phyloP scores from a whole-genome alignment of 2,113 vertebrate genomes.

The Ochotona curzoniae region DNA sequence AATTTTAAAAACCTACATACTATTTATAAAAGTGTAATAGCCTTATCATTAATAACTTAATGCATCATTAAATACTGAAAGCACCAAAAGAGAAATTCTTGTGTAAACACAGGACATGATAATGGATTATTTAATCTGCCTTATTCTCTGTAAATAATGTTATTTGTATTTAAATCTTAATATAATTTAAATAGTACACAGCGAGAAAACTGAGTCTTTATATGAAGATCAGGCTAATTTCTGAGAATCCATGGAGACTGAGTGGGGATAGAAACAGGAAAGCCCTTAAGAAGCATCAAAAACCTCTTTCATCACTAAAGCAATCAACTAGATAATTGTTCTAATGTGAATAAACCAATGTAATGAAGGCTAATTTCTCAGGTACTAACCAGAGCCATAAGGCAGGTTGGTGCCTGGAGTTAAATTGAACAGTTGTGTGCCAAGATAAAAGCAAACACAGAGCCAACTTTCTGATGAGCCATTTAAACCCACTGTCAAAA shows the following conservation, averaged over 20 bases:
- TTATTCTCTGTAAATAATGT: conserved; percentile 47
- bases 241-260: neutral
- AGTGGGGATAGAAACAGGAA: neutral
- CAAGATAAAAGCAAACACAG: conserved; percentile 28
- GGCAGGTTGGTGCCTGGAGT: conserved; percentile 59
- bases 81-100: neutral
- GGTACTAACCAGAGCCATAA: conserved; percentile 49
- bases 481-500: conserved; percentile 68
- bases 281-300: conserved; percentile 11
- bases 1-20: conserved; percentile 30
- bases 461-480: conserved; percentile 67
- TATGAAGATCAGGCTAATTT: conserved; percentile 7
- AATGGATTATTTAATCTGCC: neutral
- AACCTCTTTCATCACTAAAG: neutral
- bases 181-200: conserved; percentile 29
- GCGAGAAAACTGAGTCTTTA: neutral
- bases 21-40: neutral
- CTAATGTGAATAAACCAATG: conserved; percentile 44
- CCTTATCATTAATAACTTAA: neutral
- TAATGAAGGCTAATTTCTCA: conserved; percentile 33
- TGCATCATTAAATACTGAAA: neutral
- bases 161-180: conserved; percentile 31
- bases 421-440: conserved; percentile 62
- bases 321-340: conserved; percentile 42
- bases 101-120: neutral